Evolutionary conservation across 2,888 invertebrate genomes (phyloP).

Genomic region (Heliconius aoede): DNA sequence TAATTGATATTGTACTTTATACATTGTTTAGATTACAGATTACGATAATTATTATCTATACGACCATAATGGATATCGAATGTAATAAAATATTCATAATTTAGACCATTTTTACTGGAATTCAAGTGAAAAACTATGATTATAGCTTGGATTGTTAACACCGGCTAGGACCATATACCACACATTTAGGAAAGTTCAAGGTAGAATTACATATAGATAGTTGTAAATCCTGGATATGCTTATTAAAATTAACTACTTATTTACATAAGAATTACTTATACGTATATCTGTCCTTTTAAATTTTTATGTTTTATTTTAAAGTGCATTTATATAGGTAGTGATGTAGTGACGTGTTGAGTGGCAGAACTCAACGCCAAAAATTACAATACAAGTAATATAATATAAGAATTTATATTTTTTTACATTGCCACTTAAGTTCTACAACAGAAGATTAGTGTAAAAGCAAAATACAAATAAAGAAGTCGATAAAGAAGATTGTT

Average conservation of each 20-base stretch:
- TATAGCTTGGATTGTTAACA: conserved; percentile 54
- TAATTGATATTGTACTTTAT: not conserved
- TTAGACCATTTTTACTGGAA: conserved; percentile 34
- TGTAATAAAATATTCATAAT: conserved; percentile 39
- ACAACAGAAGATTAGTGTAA: not conserved
- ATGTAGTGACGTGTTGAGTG: too few species aligned
- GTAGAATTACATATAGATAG: not conserved
- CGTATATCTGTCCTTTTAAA: too few species aligned
- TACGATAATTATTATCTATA: conserved; percentile 10
- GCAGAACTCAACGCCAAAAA: too few species aligned
- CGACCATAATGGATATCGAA: conserved; percentile 37
- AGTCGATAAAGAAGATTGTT: not conserved
- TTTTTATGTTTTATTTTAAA: too few species aligned
- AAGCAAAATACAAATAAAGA: not conserved
- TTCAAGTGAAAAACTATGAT: conserved; percentile 55
- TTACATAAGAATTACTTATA: too few species aligned
- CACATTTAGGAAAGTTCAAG: conserved; percentile 22
- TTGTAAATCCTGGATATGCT: not conserved
- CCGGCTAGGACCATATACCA: conserved; percentile 38
- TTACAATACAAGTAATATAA: too few species aligned
- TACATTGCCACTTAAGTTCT: too few species aligned
- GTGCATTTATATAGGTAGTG: too few species aligned
- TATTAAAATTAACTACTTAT: not conserved
- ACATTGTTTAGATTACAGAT: not conserved
- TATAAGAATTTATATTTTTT: too few species aligned